These are phyloP conservation scores for Sympetrum striolatum DNA, from an alignment of 2,888 invertebrate species.

Conservation along the genomic window DNA sequence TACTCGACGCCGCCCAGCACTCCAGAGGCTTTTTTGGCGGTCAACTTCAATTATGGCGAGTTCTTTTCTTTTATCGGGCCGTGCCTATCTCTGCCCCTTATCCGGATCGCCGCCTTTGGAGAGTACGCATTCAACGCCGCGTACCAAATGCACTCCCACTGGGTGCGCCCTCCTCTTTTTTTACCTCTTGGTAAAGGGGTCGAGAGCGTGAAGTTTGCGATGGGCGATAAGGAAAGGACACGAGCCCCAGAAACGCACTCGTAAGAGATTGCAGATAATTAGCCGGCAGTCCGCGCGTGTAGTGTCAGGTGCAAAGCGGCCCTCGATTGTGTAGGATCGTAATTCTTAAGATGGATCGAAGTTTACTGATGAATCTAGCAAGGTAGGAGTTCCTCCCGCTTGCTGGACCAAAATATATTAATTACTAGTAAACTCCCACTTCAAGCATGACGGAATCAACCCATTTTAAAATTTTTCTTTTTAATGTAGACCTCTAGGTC, in stretches of 20 bases:
- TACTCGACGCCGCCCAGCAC: background rate
- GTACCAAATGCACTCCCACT: background rate
- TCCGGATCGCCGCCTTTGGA: slow-evolving; percentile 9
- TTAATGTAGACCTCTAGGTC: too few species aligned
- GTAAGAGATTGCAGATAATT: slow-evolving; percentile 9
- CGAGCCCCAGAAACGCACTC: background rate
- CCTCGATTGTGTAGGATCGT: background rate
- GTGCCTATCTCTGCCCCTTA: background rate
- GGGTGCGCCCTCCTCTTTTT: background rate
- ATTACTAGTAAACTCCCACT: too few species aligned
- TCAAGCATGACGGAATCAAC: too few species aligned
- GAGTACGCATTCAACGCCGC: background rate
- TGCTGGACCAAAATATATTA: too few species aligned
- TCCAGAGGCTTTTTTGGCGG: slow-evolving; percentile 18
- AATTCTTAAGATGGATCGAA: too few species aligned
- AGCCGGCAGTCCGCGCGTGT: background rate
- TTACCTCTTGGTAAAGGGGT: background rate
- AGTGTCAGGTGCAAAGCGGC: background rate
- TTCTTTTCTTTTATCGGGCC: background rate
- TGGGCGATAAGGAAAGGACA: slow-evolving; percentile 4
- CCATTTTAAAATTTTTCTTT: too few species aligned
- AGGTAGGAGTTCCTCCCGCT: too few species aligned
- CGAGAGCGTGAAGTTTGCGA: background rate
- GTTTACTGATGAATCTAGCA: too few species aligned
- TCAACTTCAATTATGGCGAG: slow-evolving; percentile 16